Conservation (phyloP, 2,113 vertebrate species). For the Bucco capensis region DNA sequence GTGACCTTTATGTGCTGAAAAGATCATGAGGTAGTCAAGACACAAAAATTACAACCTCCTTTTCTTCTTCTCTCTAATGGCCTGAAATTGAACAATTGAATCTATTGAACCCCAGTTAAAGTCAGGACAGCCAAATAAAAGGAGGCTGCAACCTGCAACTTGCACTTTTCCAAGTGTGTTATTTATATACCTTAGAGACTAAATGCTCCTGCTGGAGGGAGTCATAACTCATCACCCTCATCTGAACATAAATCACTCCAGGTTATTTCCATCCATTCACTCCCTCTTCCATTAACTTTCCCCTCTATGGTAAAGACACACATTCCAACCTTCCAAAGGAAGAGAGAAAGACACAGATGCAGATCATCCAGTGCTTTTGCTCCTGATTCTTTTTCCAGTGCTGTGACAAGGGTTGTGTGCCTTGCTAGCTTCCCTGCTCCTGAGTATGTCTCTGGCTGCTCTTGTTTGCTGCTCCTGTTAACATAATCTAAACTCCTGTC, state of each 20-base stretch:
- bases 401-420: background rate
- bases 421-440: background rate
- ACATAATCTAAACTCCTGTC: background rate
- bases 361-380: background rate
- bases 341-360: background rate
- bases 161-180: slow-evolving; percentile 27
- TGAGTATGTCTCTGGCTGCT: background rate
- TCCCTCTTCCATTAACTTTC: background rate
- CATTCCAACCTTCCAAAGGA: background rate
- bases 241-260: background rate
- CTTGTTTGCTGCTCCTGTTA: background rate
- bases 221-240: background rate
- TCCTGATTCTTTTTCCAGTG: background rate
- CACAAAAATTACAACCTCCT: slow-evolving; percentile 53
- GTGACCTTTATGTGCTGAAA: slow-evolving; percentile 64
- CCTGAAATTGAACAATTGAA: slow-evolving; percentile 44
- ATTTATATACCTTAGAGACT: slow-evolving; percentile 48
- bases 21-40: slow-evolving; percentile 54
- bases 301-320: background rate
- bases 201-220: background rate
- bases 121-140: slow-evolving; percentile 44
- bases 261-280: slow-evolving; percentile 16
- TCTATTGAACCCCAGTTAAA: slow-evolving; percentile 48
- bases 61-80: slow-evolving; percentile 50
- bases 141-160: slow-evolving; percentile 25